Evolutionary conservation across 1,140 invertebrate species (phyloP).

Genomic region (Aphelinus atriplicis): DNA sequence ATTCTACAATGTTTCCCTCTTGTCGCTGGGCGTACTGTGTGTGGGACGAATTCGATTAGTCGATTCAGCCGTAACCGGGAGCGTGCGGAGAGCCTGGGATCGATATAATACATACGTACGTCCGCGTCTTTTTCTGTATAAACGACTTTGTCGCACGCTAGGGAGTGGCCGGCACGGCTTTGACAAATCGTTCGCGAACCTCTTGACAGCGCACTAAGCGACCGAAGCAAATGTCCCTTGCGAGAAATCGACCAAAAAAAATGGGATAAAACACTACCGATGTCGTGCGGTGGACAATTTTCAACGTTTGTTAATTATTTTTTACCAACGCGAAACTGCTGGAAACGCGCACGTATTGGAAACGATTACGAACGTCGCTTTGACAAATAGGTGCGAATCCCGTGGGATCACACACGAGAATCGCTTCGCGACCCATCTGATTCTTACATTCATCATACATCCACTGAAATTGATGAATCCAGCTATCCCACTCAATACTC

Average conservation of each 20-base stretch:
- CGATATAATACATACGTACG: slow-evolving; percentile 17
- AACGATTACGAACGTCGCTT: too few species aligned
- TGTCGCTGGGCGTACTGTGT: background rate
- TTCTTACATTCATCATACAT: too few species aligned
- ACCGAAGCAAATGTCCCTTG: background rate
- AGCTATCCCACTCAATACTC: too few species aligned
- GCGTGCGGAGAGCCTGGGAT: slow-evolving; percentile 1
- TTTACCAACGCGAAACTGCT: slow-evolving; percentile 11
- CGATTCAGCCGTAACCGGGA: background rate
- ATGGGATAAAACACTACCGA: too few species aligned
- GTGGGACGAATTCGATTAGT: slow-evolving; percentile 19
- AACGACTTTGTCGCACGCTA: slow-evolving; percentile 37
- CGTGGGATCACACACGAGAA: too few species aligned
- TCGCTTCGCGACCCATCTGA: too few species aligned
- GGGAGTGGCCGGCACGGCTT: slow-evolving; percentile 18
- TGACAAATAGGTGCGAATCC: too few species aligned
- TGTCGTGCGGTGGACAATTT: slow-evolving; percentile 4
- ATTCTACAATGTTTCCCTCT: background rate
- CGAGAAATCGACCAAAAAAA: background rate
- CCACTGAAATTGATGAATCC: too few species aligned
- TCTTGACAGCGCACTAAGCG: slow-evolving; percentile 33
- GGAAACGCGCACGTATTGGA: too few species aligned
- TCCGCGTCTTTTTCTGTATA: slow-evolving; percentile 22
- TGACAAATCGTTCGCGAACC: slow-evolving; percentile 38
- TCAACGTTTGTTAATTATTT: slow-evolving; percentile 35